Evolutionary conservation across 2,888 invertebrate genomes (phyloP).

Genomic region (Parascotia fuliginaria): DNA sequence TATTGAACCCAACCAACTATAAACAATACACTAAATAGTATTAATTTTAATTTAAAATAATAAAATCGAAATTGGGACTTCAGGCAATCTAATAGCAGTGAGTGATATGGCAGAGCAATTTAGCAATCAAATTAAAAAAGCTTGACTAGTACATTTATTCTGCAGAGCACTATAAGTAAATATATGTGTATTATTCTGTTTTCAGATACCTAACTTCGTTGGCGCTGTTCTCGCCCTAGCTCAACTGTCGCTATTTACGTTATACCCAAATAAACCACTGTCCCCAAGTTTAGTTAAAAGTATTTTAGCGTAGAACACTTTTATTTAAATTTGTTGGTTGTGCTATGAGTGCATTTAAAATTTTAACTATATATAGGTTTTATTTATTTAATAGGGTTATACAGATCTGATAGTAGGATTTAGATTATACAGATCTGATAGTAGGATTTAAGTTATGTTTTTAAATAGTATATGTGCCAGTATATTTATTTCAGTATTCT

Average conservation of each 20-base stretch:
- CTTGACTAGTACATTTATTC: no score
- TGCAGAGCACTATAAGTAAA: no score
- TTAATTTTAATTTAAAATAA: no score
- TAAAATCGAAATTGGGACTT: no score
- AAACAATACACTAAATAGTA: no score
- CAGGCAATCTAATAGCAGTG: no score
- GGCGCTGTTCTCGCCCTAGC: constrained; percentile 90
- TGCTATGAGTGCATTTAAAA: constrained; percentile 5
- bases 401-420: neutral
- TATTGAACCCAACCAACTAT: no score
- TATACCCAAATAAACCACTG: constrained; percentile 86
- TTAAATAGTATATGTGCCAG: neutral
- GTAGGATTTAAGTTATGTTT: neutral
- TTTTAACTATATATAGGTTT: no score
- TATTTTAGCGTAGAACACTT: constrained; percentile 52
- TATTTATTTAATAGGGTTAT: neutral
- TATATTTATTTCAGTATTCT: neutral
- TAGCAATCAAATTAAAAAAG: no score
- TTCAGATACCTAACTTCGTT: constrained; percentile 92
- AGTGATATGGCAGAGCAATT: no score
- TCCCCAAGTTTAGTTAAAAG: constrained; percentile 52
- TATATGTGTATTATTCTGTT: no score
- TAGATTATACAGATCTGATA: neutral
- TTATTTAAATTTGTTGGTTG: constrained; percentile 5
- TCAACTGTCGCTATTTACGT: constrained; percentile 91